Percentiles rank a stretch among this genome's conserved stretches.
Evolutionary conservation across 2,888 invertebrate species (phyloP).

Genomic region (Axea sp.): DNA sequence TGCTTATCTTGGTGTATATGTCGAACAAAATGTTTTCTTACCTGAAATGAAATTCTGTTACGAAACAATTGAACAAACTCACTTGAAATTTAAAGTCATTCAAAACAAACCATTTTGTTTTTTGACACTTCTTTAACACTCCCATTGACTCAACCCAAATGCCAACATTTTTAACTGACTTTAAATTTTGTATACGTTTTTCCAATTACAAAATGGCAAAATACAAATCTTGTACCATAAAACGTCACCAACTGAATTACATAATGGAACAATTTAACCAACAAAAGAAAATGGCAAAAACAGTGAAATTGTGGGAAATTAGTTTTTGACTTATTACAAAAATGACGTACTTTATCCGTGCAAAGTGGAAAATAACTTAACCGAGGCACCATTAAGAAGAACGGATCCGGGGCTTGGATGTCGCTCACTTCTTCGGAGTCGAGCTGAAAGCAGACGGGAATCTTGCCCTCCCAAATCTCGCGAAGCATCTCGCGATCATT

Average conservation of each 20-base stretch:
- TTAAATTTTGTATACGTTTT: no score
- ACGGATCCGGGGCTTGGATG: constrained; percentile 94
- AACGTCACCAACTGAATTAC: no score
- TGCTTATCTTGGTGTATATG: constrained; percentile 88
- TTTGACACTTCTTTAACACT: no score
- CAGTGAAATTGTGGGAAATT: neutral
- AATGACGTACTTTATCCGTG: constrained; percentile 90
- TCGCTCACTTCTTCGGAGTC: constrained; percentile 93
- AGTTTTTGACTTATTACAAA: neutral
- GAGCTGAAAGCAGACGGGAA: constrained; percentile 95
- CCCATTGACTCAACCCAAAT: no score
- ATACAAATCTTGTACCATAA: no score
- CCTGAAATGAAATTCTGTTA: no score
- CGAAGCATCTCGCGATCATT: constrained; percentile 96
- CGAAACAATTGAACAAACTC: no score
- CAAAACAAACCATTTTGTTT: no score
- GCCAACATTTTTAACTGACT: no score
- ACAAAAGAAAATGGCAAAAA: neutral
- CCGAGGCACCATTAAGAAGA: constrained; percentile 95
- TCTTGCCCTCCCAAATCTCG: constrained; percentile 97
- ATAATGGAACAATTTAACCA: neutral
- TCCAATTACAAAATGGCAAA: no score
- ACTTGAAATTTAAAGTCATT: no score
- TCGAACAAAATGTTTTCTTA: constrained; percentile 92
- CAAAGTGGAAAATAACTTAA: constrained; percentile 96